Conservation (phyloP, 1,140 invertebrate genomes). For the Philopotamus ludificatus region DNA sequence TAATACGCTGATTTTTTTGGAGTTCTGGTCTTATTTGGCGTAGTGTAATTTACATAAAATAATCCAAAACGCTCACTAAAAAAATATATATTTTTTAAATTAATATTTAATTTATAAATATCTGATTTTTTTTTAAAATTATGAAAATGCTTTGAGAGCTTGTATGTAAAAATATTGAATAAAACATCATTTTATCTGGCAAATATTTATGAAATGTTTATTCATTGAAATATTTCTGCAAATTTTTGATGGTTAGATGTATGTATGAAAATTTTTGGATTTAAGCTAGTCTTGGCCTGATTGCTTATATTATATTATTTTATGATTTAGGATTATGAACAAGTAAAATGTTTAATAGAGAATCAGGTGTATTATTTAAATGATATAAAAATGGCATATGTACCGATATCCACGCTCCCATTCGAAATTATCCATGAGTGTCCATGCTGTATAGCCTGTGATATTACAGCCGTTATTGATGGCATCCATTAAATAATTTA, state of each 20-base stretch:
- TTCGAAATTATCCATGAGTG: conserved; percentile 73
- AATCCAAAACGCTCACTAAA: conserved; percentile 65
- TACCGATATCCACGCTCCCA: conserved; percentile 63
- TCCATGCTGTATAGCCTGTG: conserved; percentile 67
- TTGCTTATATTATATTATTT: background rate
- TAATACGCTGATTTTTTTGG: conserved; percentile 64
- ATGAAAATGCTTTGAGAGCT: too few species aligned
- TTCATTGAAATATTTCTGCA: too few species aligned
- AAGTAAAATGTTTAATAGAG: background rate
- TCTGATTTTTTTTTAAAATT: too few species aligned
- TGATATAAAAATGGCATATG: too few species aligned
- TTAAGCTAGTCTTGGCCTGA: background rate
- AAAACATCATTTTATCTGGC: too few species aligned
- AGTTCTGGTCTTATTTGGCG: conserved; percentile 59
- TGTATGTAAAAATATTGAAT: too few species aligned
- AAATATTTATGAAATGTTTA: too few species aligned
- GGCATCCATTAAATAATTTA: conserved; percentile 66
- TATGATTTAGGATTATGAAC: background rate
- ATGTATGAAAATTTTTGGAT: too few species aligned
- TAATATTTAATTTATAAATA: too few species aligned
- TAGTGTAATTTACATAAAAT: conserved; percentile 65
- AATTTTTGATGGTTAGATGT: too few species aligned
- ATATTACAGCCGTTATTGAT: conserved; percentile 69
- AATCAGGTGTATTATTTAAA: too few species aligned
- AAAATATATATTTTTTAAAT: too few species aligned